Evolutionary conservation across 2,113 vertebrate species (phyloP).

Genomic region (Syrrhaptes paradoxus): DNA sequence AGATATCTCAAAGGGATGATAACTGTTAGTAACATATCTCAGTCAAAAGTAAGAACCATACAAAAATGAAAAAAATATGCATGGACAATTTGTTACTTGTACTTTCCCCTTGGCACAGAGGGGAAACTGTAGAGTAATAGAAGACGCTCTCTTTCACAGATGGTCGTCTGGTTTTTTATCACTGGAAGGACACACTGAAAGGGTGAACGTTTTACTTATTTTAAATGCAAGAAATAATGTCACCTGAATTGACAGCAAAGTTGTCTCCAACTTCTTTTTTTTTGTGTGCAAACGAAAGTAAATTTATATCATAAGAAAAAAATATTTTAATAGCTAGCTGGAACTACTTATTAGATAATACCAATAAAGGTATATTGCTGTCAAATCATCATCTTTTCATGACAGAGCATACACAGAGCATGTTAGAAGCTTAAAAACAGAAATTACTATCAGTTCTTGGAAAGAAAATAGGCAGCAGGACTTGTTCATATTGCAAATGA

Average conservation of each 20-base stretch:
- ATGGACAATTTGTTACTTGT: not conserved
- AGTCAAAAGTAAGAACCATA: not conserved
- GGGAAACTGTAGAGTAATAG: not conserved
- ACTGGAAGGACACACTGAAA: not conserved
- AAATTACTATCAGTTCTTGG: not conserved
- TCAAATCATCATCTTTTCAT: not conserved
- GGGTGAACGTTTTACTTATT: not conserved
- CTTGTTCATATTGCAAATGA: not conserved
- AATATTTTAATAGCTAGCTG: not conserved
- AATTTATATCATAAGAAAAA: not conserved
- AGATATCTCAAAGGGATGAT: not conserved
- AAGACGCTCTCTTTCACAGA: not conserved
- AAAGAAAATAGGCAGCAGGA: not conserved
- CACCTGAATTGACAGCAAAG: not conserved
- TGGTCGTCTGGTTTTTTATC: not conserved
- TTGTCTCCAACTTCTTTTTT: not conserved
- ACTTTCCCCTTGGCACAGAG: not conserved
- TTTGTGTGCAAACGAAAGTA: not conserved
- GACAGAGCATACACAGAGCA: not conserved
- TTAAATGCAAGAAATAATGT: not conserved
- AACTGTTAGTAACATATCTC: not conserved
- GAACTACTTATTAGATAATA: not conserved
- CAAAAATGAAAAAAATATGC: not conserved
- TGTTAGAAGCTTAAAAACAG: not conserved
- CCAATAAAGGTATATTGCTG: not conserved